These are phyloP conservation scores for Conops quadrifasciatus DNA, from an alignment of 2,888 invertebrate genomes.

Conservation along the genomic window DNA sequence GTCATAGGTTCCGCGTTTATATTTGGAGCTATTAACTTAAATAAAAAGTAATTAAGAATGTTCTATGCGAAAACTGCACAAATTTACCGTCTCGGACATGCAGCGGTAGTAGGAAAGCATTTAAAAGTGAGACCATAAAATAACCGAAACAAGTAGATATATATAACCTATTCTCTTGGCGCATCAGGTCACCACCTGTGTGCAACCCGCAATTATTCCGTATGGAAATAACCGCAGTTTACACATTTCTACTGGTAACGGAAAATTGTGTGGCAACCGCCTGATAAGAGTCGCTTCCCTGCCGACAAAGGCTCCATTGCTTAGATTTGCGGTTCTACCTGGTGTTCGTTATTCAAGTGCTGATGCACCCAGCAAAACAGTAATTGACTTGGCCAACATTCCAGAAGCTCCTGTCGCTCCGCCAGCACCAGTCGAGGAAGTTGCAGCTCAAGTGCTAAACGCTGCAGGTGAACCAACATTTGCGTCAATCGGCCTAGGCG, in stretches of 20 bases:
- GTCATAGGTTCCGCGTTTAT: neutral
- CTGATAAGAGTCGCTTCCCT: neutral
- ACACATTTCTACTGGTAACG: constrained; percentile 46
- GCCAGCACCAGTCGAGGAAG: constrained; percentile 37
- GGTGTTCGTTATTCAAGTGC: constrained; percentile 53
- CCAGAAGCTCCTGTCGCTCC: constrained; percentile 57
- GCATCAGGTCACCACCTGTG: constrained; percentile 58
- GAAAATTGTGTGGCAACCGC: constrained; percentile 14
- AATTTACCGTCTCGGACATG: constrained; percentile 1
- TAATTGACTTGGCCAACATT: constrained; percentile 53
- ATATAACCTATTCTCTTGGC: too few relatives aligned
- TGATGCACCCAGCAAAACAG: constrained; percentile 43
- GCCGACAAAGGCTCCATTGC: constrained; percentile 32
- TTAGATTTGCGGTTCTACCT: constrained; percentile 35
- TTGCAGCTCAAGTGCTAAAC: constrained; percentile 43
- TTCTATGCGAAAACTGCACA: constrained; percentile 16
- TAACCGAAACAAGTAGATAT: neutral
- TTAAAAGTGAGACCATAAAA: constrained; percentile 16
- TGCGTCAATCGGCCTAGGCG: constrained; percentile 82
- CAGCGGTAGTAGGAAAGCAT: neutral
- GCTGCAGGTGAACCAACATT: constrained; percentile 78
- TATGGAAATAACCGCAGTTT: constrained; percentile 44
- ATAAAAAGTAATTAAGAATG: constrained; percentile 14
- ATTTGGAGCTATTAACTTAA: constrained; percentile 3
- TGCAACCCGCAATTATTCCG: constrained; percentile 32